Percentiles rank a stretch among this genome's conserved stretches.
phyloP scores from a whole-genome alignment of 2,888 invertebrate genomes.

The Panopea generosa region DNA sequence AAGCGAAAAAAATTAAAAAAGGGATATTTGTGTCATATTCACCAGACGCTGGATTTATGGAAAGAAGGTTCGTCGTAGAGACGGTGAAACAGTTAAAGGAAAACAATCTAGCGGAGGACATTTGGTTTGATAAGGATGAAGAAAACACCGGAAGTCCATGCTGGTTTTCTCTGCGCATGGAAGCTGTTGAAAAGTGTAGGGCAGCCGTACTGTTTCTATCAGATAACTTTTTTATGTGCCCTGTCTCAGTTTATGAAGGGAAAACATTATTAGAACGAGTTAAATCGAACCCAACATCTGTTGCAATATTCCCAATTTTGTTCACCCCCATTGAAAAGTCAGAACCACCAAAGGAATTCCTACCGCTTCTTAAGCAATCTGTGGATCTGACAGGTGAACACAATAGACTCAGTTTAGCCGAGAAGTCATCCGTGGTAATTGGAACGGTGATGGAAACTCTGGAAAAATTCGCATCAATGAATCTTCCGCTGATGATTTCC shows the following conservation, averaged over 20 bases:
- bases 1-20: slow-evolving; percentile 80
- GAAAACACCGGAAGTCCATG: slow-evolving; percentile 82
- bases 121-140: slow-evolving; percentile 85
- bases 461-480: slow-evolving; percentile 80
- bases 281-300: slow-evolving; percentile 68
- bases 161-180: slow-evolving; percentile 84
- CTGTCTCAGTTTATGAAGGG: slow-evolving; percentile 83
- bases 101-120: slow-evolving; percentile 83
- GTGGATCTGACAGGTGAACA: slow-evolving; percentile 76
- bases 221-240: slow-evolving; percentile 82
- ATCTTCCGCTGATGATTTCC: slow-evolving; percentile 72
- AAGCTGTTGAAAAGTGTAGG: slow-evolving; percentile 82
- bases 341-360: slow-evolving; percentile 77
- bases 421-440: slow-evolving; percentile 82
- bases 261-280: slow-evolving; percentile 81
- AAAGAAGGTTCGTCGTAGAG: slow-evolving; percentile 83
- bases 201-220: slow-evolving; percentile 82
- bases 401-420: slow-evolving; percentile 78
- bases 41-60: slow-evolving; percentile 83
- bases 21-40: slow-evolving; percentile 83
- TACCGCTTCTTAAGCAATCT: slow-evolving; percentile 65
- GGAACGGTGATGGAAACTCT: slow-evolving; percentile 81
- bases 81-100: slow-evolving; percentile 82
- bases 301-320: slow-evolving; percentile 79
- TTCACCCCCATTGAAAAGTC: slow-evolving; percentile 72